phyloP scores from a whole-genome alignment of 2,888 invertebrate species.

The Clanis bilineata region DNA sequence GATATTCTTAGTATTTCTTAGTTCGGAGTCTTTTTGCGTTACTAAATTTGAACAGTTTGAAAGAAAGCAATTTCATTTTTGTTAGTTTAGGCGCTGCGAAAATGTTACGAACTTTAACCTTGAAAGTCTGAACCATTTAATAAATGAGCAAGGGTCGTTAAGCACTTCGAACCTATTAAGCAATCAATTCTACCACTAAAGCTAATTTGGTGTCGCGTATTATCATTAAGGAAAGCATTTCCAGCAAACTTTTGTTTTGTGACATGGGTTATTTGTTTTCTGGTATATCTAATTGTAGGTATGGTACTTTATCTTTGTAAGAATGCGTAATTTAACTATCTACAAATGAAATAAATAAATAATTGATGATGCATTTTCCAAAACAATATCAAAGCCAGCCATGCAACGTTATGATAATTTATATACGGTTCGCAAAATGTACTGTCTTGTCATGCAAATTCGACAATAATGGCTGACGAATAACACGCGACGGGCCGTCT shows the following conservation, averaged over 20 bases:
- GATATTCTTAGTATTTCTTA: no score
- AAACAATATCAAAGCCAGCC: constrained; percentile 20
- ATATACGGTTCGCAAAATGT: constrained; percentile 44
- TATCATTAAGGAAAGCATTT: background rate
- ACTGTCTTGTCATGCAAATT: constrained; percentile 56
- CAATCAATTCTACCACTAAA: constrained; percentile 50
- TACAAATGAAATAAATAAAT: background rate
- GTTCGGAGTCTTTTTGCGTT: background rate
- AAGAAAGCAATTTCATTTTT: constrained; percentile 34
- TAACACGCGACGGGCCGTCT: constrained; percentile 52
- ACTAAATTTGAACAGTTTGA: no score
- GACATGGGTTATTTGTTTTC: background rate
- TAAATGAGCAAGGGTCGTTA: constrained; percentile 40
- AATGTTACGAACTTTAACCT: constrained; percentile 36
- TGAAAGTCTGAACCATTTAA: constrained; percentile 38
- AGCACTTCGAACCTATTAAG: constrained; percentile 39
- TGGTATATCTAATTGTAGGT: no score
- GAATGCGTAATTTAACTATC: background rate
- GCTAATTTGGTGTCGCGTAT: background rate
- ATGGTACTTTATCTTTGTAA: background rate
- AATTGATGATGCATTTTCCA: background rate
- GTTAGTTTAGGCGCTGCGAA: constrained; percentile 30
- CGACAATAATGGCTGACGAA: constrained; percentile 41
- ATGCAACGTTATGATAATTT: constrained; percentile 45
- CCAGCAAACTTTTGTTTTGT: background rate